Conservation (phyloP, 2,888 invertebrate species). For the Drosophila setosimentum region DNA sequence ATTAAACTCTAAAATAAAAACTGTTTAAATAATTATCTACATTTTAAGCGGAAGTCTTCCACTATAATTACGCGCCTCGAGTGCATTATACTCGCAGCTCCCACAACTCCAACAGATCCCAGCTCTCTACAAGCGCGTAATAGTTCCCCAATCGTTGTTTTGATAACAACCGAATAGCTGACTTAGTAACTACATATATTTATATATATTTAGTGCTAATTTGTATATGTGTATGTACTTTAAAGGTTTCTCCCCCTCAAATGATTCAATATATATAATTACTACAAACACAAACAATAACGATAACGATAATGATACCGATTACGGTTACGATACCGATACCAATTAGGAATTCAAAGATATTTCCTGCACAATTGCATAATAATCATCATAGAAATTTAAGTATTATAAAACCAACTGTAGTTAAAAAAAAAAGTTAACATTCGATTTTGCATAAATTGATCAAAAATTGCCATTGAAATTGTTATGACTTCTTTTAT, state of each 20-base stretch:
- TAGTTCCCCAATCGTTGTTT: conserved; percentile 28
- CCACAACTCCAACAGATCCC: conserved; percentile 17
- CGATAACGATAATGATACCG: conserved; percentile 21
- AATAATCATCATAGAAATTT: conserved; percentile 42
- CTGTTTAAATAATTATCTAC: conserved; percentile 60
- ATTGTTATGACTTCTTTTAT: conserved; percentile 48
- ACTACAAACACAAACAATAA: conserved; percentile 31
- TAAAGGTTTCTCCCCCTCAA: conserved; percentile 69
- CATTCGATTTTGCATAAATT: conserved; percentile 29
- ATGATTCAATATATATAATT: conserved; percentile 37
- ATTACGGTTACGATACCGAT: conserved; percentile 34
- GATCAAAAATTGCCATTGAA: conserved; percentile 36
- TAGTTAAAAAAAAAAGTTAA: conserved; percentile 47
- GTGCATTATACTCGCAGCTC: conserved; percentile 43
- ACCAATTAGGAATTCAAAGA: conserved; percentile 15
- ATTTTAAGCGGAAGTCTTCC: conserved; percentile 85
- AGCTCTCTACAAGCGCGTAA: conserved; percentile 42
- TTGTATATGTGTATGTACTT: conserved; percentile 69
- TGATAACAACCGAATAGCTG: conserved; percentile 28
- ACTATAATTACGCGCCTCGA: conserved; percentile 82
- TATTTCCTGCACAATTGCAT: conserved; percentile 58
- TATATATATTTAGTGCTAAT: conserved; percentile 49
- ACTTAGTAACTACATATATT: conserved; percentile 43
- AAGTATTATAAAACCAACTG: conserved; percentile 29
- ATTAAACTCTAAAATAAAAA: conserved; percentile 52